Percentiles rank a stretch among this genome's conserved stretches.
Conservation (phyloP, 2,888 invertebrate species). For the Geotrupes spiniger region DNA sequence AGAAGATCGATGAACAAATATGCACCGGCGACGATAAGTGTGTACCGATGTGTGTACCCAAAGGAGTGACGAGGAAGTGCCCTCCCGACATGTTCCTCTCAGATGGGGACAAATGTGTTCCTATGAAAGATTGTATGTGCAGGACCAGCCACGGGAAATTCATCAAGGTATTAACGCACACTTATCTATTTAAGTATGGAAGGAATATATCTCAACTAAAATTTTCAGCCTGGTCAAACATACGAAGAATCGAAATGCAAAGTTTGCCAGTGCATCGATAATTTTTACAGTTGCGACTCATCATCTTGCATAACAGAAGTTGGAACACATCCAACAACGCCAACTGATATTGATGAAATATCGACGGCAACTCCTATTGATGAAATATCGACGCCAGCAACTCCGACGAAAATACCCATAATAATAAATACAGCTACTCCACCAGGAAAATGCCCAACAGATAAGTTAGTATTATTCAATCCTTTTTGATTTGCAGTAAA, state of each 20-base stretch:
- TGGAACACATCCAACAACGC: too few relatives aligned
- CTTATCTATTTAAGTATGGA: too few relatives aligned
- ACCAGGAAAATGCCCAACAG: constrained; percentile 49
- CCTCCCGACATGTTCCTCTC: constrained; percentile 63
- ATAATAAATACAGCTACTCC: constrained; percentile 45
- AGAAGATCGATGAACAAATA: constrained; percentile 50
- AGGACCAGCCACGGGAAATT: constrained; percentile 56
- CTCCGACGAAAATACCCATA: constrained; percentile 24
- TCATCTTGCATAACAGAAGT: constrained; percentile 48
- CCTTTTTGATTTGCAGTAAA: too few relatives aligned
- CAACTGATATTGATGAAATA: too few relatives aligned
- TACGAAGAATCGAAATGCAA: constrained; percentile 61
- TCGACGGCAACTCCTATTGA: too few relatives aligned
- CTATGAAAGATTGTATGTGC: constrained; percentile 73
- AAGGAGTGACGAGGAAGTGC: constrained; percentile 52
- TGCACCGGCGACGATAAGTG: constrained; percentile 48
- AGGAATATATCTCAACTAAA: too few relatives aligned
- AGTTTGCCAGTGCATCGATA: constrained; percentile 78
- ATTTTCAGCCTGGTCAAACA: constrained; percentile 66
- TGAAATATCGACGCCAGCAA: constrained; percentile 33
- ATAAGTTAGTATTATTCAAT: constrained; percentile 49
- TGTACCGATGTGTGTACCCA: constrained; percentile 34
- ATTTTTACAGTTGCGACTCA: constrained; percentile 68
- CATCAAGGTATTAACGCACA: constrained; percentile 19
- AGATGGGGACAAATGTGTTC: constrained; percentile 71